Evolutionary conservation across 2,113 vertebrate genomes (phyloP).

Genomic region (Syngnathus scovelli): DNA sequence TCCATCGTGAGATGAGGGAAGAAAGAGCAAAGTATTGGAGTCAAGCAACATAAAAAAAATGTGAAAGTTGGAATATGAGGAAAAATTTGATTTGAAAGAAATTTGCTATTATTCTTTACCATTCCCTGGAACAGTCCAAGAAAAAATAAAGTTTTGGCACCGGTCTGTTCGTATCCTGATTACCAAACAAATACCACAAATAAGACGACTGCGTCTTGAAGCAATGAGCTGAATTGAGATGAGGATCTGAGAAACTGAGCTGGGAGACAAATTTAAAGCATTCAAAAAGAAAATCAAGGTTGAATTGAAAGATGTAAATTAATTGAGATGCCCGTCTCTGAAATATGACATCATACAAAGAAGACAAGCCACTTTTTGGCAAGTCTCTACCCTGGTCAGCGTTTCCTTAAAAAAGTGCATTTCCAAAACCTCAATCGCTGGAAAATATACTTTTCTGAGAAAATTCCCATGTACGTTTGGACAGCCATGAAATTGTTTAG

Average conservation of each 20-base stretch:
- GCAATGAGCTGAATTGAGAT: too few relatives aligned
- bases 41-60: background rate
- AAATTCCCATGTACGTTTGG: background rate
- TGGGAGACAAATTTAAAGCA: too few relatives aligned
- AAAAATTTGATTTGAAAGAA: background rate
- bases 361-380: background rate
- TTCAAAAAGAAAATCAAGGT: too few relatives aligned
- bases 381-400: constrained; percentile 7
- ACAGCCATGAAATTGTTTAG: constrained; percentile 3
- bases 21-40: background rate
- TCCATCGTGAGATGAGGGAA: background rate
- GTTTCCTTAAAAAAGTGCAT: constrained; percentile 14
- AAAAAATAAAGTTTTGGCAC: too few relatives aligned
- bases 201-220: too few relatives aligned
- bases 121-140: too few relatives aligned
- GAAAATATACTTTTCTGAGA: constrained; percentile 11
- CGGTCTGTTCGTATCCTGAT: too few relatives aligned
- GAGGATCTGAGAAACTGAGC: too few relatives aligned
- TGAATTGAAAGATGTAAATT: too few relatives aligned
- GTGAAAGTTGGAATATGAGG: background rate
- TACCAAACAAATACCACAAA: background rate
- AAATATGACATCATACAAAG: background rate
- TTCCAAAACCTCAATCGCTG: background rate
- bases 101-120: too few relatives aligned
- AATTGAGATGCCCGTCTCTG: background rate